These are phyloP conservation scores for Amblyjoppa fuscipennis DNA, from an alignment of 2,888 invertebrate species.

Conservation along the genomic window DNA sequence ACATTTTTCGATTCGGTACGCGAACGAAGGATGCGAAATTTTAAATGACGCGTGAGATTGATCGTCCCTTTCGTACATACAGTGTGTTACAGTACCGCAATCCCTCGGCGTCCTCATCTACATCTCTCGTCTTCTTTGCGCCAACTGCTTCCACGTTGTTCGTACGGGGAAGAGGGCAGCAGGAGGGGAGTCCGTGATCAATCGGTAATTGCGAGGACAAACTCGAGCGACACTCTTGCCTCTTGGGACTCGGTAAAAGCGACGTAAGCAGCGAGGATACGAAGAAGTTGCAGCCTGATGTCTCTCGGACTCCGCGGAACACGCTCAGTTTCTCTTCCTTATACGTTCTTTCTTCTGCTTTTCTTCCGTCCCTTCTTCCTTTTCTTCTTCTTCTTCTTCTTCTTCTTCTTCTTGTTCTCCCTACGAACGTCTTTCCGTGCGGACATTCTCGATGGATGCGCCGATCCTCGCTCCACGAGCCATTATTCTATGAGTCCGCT, in stretches of 20 bases:
- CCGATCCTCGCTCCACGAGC: slow-evolving; percentile 31
- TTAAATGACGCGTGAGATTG: slow-evolving; percentile 78
- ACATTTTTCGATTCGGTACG: slow-evolving; percentile 20
- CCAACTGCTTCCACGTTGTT: slow-evolving; percentile 73
- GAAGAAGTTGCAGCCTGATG: slow-evolving; percentile 4
- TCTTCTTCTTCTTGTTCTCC: no score
- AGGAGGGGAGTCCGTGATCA: slow-evolving; percentile 75
- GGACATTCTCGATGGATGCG: slow-evolving; percentile 24
- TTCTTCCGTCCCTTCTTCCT: slow-evolving; percentile 13
- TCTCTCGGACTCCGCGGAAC: slow-evolving; percentile 22
- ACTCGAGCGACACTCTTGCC: slow-evolving; percentile 70
- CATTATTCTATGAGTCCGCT: slow-evolving; percentile 45
- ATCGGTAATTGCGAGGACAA: slow-evolving; percentile 79
- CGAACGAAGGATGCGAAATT: slow-evolving; percentile 68
- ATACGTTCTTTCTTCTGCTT: slow-evolving; percentile 4
- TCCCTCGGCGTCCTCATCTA: slow-evolving; percentile 66
- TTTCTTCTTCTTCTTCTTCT: slow-evolving; percentile 6
- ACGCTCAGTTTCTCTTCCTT: neutral
- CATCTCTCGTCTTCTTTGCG: slow-evolving; percentile 51
- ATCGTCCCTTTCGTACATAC: slow-evolving; percentile 60
- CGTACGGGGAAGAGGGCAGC: slow-evolving; percentile 25
- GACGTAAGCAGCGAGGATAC: neutral
- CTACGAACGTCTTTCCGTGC: slow-evolving; percentile 22
- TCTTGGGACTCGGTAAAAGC: slow-evolving; percentile 17
- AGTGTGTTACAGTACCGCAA: slow-evolving; percentile 62